Conservation (phyloP, 1,140 invertebrate species). For the Chironomus striatipennis region DNA sequence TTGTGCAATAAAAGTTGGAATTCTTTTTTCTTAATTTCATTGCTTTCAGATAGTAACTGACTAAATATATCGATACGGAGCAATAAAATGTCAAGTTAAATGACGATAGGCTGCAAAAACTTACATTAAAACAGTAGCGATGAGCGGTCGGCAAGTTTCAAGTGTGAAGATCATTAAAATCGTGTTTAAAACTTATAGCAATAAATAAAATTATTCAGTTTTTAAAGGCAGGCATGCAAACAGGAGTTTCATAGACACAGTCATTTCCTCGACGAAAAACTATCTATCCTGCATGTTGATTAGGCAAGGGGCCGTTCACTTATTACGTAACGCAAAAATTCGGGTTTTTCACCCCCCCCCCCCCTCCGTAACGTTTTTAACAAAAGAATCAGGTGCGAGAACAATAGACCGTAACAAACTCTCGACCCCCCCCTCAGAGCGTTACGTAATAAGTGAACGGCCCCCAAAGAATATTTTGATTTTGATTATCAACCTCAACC, state of each 20-base stretch:
- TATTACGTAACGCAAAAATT: too few relatives aligned
- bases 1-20: not conserved
- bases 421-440: too few relatives aligned
- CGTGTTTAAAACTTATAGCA: constrained; percentile 3
- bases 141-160: not conserved
- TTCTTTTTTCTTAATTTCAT: not conserved
- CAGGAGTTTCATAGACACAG: too few relatives aligned
- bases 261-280: too few relatives aligned
- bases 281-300: not conserved
- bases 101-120: not conserved
- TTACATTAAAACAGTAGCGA: not conserved
- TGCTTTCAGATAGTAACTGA: not conserved
- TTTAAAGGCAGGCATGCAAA: not conserved
- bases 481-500: not conserved
- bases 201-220: constrained; percentile 15
- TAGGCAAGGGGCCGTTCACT: not conserved
- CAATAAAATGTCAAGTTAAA: constrained; percentile 11
- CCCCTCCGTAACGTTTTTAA: too few relatives aligned
- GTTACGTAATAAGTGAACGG: too few relatives aligned
- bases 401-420: too few relatives aligned
- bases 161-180: constrained; percentile 11
- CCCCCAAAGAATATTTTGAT: not conserved
- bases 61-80: not conserved
- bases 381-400: too few relatives aligned
- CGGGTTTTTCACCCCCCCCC: too few relatives aligned